phyloP scores from a whole-genome alignment of 1,140 invertebrate genomes.

The Drosophila tani region DNA sequence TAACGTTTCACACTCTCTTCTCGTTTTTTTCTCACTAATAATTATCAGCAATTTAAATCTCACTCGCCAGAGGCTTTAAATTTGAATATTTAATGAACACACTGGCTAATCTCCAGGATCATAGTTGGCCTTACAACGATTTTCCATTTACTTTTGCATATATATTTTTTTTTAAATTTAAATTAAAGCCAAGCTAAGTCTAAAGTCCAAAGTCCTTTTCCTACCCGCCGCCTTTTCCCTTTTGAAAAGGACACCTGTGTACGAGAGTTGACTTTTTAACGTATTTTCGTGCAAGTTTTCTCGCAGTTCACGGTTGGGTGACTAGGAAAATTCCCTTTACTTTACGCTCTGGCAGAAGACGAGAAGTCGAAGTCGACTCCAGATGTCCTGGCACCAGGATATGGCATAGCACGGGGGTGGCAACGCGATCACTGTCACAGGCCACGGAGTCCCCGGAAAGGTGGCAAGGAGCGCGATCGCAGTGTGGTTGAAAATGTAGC shows the following conservation, averaged over 20 bases:
- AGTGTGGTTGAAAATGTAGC: slow-evolving; percentile 34
- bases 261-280: slow-evolving; percentile 57
- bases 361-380: slow-evolving; percentile 28
- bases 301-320: slow-evolving; percentile 59
- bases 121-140: slow-evolving; percentile 18
- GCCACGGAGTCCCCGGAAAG: slow-evolving; percentile 9
- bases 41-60: slow-evolving; percentile 67
- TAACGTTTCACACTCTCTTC: slow-evolving; percentile 60
- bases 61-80: slow-evolving; percentile 57
- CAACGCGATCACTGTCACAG: slow-evolving; percentile 25
- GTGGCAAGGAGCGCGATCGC: slow-evolving; percentile 25
- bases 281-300: slow-evolving; percentile 67
- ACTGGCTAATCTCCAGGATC: slow-evolving; percentile 29
- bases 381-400: slow-evolving; percentile 44
- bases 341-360: slow-evolving; percentile 43
- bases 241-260: slow-evolving; percentile 44
- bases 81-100: slow-evolving; percentile 65
- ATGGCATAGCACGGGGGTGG: slow-evolving; percentile 41
- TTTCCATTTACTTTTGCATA: slow-evolving; percentile 23
- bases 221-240: slow-evolving; percentile 18
- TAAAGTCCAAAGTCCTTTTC: background rate
- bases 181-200: slow-evolving; percentile 43
- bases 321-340: slow-evolving; percentile 37
- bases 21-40: slow-evolving; percentile 26
- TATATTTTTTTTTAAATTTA: slow-evolving; percentile 1